These are phyloP conservation scores for Macrotrachela quadricornifera DNA, from an alignment of 1,140 invertebrate species.

Conservation along the genomic window DNA sequence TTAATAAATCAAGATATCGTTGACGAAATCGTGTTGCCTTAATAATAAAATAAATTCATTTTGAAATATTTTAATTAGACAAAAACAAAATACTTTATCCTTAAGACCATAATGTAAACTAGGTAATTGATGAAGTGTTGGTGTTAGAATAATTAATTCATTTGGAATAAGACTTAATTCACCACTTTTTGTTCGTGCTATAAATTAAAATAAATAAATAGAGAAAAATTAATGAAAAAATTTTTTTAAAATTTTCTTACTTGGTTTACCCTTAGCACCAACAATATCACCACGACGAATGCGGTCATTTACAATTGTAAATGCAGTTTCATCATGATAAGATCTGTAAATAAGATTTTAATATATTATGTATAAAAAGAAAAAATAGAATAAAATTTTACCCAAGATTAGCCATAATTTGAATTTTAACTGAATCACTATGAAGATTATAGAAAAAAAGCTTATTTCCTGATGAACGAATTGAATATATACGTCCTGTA, in stretches of 20 bases:
- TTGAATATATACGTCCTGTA: conserved; percentile 70
- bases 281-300: conserved; percentile 84
- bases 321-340: conserved; percentile 42
- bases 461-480: conserved; percentile 75
- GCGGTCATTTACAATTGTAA: conserved; percentile 53
- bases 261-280: conserved; percentile 66
- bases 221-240: too few relatives aligned
- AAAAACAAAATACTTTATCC: conserved; percentile 46
- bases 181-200: conserved; percentile 73
- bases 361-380: too few relatives aligned
- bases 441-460: conserved; percentile 92
- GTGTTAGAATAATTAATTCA: conserved; percentile 61
- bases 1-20: conserved; percentile 84
- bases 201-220: too few relatives aligned
- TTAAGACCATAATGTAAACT: conserved; percentile 91
- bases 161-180: conserved; percentile 81
- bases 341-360: conserved; percentile 11
- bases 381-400: conserved; percentile 16
- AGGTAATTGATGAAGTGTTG: conserved; percentile 91
- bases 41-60: conserved; percentile 9
- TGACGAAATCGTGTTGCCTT: conserved; percentile 53
- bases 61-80: neutral
- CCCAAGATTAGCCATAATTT: conserved; percentile 70
- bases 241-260: conserved; percentile 9
- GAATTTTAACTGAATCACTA: conserved; percentile 75